These are phyloP conservation scores for Apis cerana DNA, from an alignment of 1,140 invertebrate genomes.

Conservation along the genomic window DNA sequence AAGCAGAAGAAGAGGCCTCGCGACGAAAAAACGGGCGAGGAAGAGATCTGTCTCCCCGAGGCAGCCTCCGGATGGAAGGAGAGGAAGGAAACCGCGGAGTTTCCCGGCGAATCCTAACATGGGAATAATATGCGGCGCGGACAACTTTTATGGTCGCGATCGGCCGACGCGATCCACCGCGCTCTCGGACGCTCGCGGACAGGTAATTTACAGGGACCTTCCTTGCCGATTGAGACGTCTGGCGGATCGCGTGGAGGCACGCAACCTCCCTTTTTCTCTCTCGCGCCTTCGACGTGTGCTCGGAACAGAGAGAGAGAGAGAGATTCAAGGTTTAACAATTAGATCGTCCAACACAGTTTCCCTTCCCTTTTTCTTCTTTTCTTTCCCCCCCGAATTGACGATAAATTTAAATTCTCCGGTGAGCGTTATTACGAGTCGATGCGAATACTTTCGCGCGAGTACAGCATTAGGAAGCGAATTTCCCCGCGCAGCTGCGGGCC, in stretches of 20 bases:
- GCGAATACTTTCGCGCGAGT: too few species aligned
- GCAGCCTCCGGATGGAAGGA: neutral
- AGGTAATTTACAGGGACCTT: conserved; percentile 54
- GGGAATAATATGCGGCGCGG: conserved; percentile 49
- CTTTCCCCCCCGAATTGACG: too few species aligned
- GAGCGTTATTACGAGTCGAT: neutral
- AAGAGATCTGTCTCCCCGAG: conserved; percentile 9
- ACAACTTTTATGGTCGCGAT: conserved; percentile 50
- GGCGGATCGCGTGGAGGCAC: conserved; percentile 68
- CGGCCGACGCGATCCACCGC: neutral
- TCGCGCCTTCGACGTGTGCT: neutral
- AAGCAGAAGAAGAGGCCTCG: neutral
- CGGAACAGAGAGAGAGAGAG: neutral
- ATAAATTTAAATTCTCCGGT: too few species aligned
- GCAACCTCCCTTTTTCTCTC: conserved; percentile 50
- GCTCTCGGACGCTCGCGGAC: conserved; percentile 11
- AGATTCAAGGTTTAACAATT: conserved; percentile 36
- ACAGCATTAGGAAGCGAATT: too few species aligned
- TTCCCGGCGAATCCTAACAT: conserved; percentile 42
- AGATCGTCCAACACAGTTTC: neutral
- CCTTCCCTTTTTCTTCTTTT: too few species aligned
- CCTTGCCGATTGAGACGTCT: conserved; percentile 70
- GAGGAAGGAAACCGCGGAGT: conserved; percentile 33
- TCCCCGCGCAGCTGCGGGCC: too few species aligned
- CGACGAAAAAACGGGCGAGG: neutral